These are phyloP conservation scores for Cladorhizidae sp. DNA, from an alignment of 37 sponge, comb jelly and placozoan genomes.

Conservation along the genomic window DNA sequence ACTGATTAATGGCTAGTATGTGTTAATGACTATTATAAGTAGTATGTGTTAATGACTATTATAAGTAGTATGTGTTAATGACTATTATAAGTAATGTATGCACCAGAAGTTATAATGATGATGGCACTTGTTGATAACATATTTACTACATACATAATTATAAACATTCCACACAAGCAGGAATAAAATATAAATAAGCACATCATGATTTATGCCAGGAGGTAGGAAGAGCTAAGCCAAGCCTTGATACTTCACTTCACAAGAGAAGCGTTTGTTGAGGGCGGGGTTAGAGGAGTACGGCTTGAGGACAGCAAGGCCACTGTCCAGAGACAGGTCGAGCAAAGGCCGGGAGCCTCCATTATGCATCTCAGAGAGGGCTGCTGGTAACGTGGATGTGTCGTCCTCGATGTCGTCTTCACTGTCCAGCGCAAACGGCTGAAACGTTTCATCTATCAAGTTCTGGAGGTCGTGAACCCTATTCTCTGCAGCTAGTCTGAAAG, in stretches of 20 bases:
- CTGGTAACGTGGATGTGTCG: not conserved
- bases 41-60: not conserved
- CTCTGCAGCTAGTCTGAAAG: constrained; percentile 55
- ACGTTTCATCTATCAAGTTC: constrained; percentile 59
- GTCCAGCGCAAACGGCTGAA: constrained; percentile 72
- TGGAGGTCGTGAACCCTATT: constrained; percentile 39
- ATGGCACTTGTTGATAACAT: too few relatives aligned
- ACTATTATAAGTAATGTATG: too few relatives aligned
- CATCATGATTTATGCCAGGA: too few relatives aligned
- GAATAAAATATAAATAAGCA: too few relatives aligned
- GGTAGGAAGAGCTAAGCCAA: too few relatives aligned
- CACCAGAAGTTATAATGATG: too few relatives aligned
- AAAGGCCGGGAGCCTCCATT: not conserved
- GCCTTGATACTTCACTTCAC: too few relatives aligned
- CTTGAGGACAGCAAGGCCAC: not conserved
- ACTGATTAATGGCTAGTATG: not conserved
- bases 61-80: too few relatives aligned
- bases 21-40: not conserved
- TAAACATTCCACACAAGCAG: too few relatives aligned
- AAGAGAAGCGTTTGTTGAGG: not conserved
- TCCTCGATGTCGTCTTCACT: constrained; percentile 60
- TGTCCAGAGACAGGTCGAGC: not conserved
- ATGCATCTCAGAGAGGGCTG: too few relatives aligned
- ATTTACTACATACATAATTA: too few relatives aligned
- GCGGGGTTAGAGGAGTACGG: not conserved